These are phyloP conservation scores for Malacoctenus gilli DNA, from an alignment of 2,797 vertebrate species.

Conservation along the genomic window DNA sequence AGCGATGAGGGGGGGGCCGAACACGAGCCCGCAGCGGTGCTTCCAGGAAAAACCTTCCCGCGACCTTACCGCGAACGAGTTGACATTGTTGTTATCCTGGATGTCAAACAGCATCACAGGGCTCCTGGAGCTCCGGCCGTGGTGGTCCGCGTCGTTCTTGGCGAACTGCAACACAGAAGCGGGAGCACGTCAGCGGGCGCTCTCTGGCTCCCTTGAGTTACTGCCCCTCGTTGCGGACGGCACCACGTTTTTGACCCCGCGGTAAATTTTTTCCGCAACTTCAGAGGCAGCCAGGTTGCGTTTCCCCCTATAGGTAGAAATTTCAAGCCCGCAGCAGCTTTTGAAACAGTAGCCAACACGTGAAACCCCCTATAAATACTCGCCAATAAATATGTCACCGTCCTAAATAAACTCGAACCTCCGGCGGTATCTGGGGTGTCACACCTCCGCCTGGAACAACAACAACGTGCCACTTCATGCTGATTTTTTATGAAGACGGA, in stretches of 20 bases:
- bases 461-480: conserved; percentile 50
- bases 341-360: conserved; percentile 34
- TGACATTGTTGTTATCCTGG: conserved; percentile 85
- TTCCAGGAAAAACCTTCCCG: not conserved
- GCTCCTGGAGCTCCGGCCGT: conserved; percentile 81
- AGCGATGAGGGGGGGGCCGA: conserved; percentile 9
- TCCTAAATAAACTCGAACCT: conserved; percentile 27
- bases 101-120: conserved; percentile 83
- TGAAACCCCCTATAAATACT: conserved; percentile 51
- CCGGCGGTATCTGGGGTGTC: conserved; percentile 18
- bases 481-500: conserved; percentile 21
- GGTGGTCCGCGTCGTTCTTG: conserved; percentile 78
- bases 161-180: conserved; percentile 72
- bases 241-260: not conserved
- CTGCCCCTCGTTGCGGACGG: not conserved
- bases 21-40: not conserved
- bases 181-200: not conserved
- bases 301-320: conserved; percentile 16
- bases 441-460: conserved; percentile 35
- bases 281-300: conserved; percentile 7
- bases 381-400: conserved; percentile 39
- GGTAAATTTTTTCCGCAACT: conserved; percentile 10
- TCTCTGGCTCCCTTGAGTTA: conserved; percentile 12
- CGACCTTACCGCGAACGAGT: conserved; percentile 83
- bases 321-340: conserved; percentile 26